Evolutionary conservation across 2,113 vertebrate species (phyloP).

Genomic region (Nothobranchius furzeri): DNA sequence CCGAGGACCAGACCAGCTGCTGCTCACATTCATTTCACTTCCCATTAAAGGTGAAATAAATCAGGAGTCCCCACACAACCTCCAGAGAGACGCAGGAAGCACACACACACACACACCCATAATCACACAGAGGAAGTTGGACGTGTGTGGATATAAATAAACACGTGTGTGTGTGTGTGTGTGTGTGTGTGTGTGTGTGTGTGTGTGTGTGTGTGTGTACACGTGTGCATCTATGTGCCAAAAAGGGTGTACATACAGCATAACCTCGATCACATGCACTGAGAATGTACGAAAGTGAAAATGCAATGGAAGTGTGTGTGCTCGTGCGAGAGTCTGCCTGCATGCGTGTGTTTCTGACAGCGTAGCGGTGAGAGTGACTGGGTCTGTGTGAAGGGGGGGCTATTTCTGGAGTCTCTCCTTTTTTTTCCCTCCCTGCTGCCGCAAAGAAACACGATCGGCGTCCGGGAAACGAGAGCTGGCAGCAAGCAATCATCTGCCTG

Average conservation of each 20-base stretch:
- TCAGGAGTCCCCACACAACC: slow-evolving; percentile 73
- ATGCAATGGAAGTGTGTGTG: slow-evolving; percentile 39
- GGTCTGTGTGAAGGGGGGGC: slow-evolving; percentile 70
- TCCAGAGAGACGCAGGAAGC: slow-evolving; percentile 56
- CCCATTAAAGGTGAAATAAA: slow-evolving; percentile 81
- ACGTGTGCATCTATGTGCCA: background rate
- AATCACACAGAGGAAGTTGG: slow-evolving; percentile 28
- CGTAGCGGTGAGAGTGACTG: slow-evolving; percentile 68
- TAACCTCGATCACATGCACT: slow-evolving; percentile 54
- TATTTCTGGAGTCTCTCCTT: slow-evolving; percentile 75
- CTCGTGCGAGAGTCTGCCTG: slow-evolving; percentile 22
- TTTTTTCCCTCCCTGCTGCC: slow-evolving; percentile 62
- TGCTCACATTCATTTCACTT: slow-evolving; percentile 81
- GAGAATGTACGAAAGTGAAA: slow-evolving; percentile 57
- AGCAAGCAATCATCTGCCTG: slow-evolving; percentile 79
- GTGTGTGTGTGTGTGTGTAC: background rate
- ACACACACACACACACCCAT: slow-evolving; percentile 20
- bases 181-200: background rate
- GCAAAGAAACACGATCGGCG: slow-evolving; percentile 76
- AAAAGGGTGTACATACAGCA: slow-evolving; percentile 35
- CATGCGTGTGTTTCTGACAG: slow-evolving; percentile 59
- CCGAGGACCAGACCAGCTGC: slow-evolving; percentile 76
- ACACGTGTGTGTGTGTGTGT: background rate
- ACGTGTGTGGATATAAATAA: slow-evolving; percentile 28
- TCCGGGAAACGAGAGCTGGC: slow-evolving; percentile 78